Evolutionary conservation across 1,140 invertebrate species (phyloP).

Genomic region (Triops longicaudatus): DNA sequence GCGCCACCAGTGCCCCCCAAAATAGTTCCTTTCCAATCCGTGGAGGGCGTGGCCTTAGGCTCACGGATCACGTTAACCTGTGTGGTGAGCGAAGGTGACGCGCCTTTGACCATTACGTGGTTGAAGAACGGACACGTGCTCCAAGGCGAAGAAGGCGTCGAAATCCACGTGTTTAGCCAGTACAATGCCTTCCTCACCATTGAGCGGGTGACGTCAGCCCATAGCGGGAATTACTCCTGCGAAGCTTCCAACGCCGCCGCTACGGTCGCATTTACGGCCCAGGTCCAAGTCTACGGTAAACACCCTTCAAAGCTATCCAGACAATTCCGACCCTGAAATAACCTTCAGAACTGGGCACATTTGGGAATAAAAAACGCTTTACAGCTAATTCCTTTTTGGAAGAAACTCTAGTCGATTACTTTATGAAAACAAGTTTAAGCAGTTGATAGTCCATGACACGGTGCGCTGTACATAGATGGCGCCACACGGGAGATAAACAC

Average conservation of each 20-base stretch:
- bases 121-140: slow-evolving; percentile 60
- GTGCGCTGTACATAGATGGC: no score
- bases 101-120: slow-evolving; percentile 66
- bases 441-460: no score
- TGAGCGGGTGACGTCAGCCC: slow-evolving; percentile 63
- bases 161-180: slow-evolving; percentile 50
- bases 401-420: no score
- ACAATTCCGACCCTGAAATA: neutral
- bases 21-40: slow-evolving; percentile 6
- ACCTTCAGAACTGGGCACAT: neutral
- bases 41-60: slow-evolving; percentile 9
- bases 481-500: no score
- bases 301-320: neutral
- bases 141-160: slow-evolving; percentile 19
- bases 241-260: slow-evolving; percentile 75
- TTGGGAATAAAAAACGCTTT: no score
- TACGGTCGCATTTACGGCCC: slow-evolving; percentile 59
- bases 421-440: no score
- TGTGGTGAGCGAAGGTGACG: slow-evolving; percentile 65
- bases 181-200: slow-evolving; percentile 70
- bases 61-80: slow-evolving; percentile 38
- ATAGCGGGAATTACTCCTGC: slow-evolving; percentile 82
- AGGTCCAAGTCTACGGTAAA: slow-evolving; percentile 74
- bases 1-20: neutral
- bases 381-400: no score